A percentile compares a stretch with the other conserved stretches of the same genome.
Evolutionary conservation across 2,888 invertebrate genomes (phyloP).

Genomic region (Cosmorhoe ocellata): DNA sequence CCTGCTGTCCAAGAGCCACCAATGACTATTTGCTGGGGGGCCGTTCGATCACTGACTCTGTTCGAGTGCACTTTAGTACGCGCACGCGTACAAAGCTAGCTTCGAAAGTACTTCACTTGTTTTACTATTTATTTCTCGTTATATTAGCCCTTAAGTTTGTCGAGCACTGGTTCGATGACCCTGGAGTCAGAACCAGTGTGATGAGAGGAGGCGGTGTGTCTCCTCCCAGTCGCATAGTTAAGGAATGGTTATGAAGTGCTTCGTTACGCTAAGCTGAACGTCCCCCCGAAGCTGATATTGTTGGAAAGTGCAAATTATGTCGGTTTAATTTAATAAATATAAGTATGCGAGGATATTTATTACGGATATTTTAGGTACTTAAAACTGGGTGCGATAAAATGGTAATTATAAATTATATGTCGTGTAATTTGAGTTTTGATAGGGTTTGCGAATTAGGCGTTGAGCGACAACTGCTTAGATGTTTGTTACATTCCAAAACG

Average conservation of each 20-base stretch:
- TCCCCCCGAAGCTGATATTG: constrained; percentile 77
- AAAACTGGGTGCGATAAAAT: constrained; percentile 59
- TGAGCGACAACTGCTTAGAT: constrained; percentile 33
- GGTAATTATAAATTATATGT: constrained; percentile 43
- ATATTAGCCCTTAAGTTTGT: constrained; percentile 30
- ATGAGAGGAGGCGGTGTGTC: background rate
- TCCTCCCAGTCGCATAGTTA: constrained; percentile 16
- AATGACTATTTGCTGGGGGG: constrained; percentile 84
- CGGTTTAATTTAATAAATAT: constrained; percentile 70
- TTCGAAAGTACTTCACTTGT: constrained; percentile 63
- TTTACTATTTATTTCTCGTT: constrained; percentile 34
- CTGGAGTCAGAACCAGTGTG: background rate
- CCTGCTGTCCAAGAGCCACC: constrained; percentile 96
- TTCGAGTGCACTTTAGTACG: constrained; percentile 55
- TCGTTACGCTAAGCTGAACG: constrained; percentile 75
- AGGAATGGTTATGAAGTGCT: constrained; percentile 62
- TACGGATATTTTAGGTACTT: constrained; percentile 74
- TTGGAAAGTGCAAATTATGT: constrained; percentile 77
- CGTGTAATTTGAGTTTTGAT: constrained; percentile 38
- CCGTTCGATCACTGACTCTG: constrained; percentile 67
- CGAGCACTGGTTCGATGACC: background rate
- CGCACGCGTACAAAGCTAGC: constrained; percentile 28
- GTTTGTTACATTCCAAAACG: constrained; percentile 60
- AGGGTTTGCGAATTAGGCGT: constrained; percentile 39
- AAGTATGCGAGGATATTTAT: constrained; percentile 70